Conservation (phyloP, 2,888 invertebrate genomes). For the Heliothis peltigera region DNA sequence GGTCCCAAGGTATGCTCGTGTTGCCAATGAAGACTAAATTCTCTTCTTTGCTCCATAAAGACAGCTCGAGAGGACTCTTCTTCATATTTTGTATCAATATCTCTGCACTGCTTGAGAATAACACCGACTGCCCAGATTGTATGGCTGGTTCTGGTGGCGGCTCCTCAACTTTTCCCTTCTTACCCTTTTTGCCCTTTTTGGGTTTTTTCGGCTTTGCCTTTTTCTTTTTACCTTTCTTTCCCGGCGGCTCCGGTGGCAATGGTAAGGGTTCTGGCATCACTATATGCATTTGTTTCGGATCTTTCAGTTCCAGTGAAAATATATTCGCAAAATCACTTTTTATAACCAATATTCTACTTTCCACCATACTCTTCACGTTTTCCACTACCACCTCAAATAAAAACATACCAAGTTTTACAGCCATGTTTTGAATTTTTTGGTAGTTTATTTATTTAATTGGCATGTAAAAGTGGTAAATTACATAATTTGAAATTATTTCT, state of each 20-base stretch:
- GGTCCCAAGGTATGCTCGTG: slow-evolving; percentile 80
- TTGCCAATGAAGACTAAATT: slow-evolving; percentile 78
- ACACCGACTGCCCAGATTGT: slow-evolving; percentile 84
- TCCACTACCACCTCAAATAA: slow-evolving; percentile 85
- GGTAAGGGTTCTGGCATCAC: slow-evolving; percentile 85
- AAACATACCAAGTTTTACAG: slow-evolving; percentile 82
- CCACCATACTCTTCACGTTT: slow-evolving; percentile 76
- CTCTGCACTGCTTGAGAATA: slow-evolving; percentile 82
- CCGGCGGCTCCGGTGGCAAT: slow-evolving; percentile 79
- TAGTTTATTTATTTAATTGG: slow-evolving; percentile 49
- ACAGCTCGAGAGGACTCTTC: slow-evolving; percentile 77
- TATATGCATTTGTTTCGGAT: slow-evolving; percentile 85
- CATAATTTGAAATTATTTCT: slow-evolving; percentile 24
- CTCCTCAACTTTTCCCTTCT: slow-evolving; percentile 64
- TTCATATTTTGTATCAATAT: slow-evolving; percentile 82
- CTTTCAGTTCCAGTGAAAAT: slow-evolving; percentile 84
- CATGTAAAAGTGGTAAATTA: slow-evolving; percentile 29
- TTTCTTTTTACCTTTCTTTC: slow-evolving; percentile 76
- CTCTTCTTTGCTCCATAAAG: slow-evolving; percentile 85
- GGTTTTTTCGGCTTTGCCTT: slow-evolving; percentile 71
- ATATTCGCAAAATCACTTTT: slow-evolving; percentile 84
- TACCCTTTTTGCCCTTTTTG: slow-evolving; percentile 76
- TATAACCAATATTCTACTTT: slow-evolving; percentile 78
- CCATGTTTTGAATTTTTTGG: slow-evolving; percentile 67
- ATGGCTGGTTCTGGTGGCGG: slow-evolving; percentile 83